These are phyloP conservation scores for Momotus momota DNA, from an alignment of 2,797 vertebrate species.

Conservation along the genomic window DNA sequence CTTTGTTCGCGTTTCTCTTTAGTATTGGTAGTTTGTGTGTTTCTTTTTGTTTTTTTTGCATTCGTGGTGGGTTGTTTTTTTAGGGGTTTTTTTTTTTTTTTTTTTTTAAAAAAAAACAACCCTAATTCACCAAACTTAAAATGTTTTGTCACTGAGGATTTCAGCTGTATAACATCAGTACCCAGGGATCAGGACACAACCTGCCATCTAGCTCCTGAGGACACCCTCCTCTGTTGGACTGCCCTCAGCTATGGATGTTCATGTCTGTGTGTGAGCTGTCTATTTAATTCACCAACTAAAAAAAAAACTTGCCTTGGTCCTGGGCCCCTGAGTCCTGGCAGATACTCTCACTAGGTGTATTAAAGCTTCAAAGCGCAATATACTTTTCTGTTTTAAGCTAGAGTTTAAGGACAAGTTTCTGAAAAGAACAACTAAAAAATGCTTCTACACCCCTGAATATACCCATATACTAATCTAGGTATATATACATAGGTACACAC, in stretches of 20 bases:
- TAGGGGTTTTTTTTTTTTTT: background rate
- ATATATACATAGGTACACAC: background rate
- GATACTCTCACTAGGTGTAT: background rate
- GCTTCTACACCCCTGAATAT: background rate
- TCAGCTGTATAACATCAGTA: background rate
- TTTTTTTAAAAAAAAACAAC: background rate
- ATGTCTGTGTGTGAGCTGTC: background rate
- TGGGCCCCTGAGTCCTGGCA: background rate
- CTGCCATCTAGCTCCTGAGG: background rate
- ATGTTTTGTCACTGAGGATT: background rate
- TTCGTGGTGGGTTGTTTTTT: no score
- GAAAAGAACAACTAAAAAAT: background rate
- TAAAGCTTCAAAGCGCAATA: background rate
- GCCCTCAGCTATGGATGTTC: accelerated
- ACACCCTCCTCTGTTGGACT: background rate
- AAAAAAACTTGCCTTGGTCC: background rate
- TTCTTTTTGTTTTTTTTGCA: no score
- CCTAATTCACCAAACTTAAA: background rate
- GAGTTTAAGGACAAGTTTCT: background rate
- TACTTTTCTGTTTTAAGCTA: background rate
- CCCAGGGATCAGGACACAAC: background rate
- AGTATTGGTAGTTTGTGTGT: no score
- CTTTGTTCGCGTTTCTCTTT: no score
- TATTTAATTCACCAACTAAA: background rate
- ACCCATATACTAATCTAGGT: background rate